Percentiles rank a stretch among this genome's conserved stretches.
Evolutionary conservation across 2,888 invertebrate species (phyloP).

Genomic region (Watsonalla cultraria): DNA sequence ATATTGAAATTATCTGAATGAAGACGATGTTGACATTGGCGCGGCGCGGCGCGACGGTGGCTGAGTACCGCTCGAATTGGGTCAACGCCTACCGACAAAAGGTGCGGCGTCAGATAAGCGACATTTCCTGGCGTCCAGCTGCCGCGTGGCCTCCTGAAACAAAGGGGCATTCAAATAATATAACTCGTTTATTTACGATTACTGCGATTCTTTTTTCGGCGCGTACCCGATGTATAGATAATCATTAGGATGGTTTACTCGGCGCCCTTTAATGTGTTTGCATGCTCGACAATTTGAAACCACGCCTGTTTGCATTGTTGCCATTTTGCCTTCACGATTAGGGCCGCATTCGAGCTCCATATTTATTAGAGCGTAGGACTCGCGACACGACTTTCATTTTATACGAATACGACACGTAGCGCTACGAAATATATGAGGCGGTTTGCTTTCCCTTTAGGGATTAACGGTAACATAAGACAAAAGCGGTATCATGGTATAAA

Average conservation of each 20-base stretch:
- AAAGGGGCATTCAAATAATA: constrained; percentile 63
- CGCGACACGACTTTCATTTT: constrained; percentile 72
- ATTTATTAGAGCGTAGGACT: constrained; percentile 73
- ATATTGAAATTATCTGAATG: constrained; percentile 44
- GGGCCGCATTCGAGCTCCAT: constrained; percentile 72
- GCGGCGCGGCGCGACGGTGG: constrained; percentile 21
- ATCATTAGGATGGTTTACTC: constrained; percentile 68
- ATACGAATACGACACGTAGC: constrained; percentile 55
- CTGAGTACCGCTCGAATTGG: constrained; percentile 67
- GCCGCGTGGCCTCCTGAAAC: constrained; percentile 63
- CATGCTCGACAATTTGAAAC: constrained; percentile 72
- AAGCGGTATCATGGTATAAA: constrained; percentile 16
- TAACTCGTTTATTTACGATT: constrained; percentile 65
- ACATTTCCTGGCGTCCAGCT: constrained; percentile 68
- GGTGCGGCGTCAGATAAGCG: constrained; percentile 75
- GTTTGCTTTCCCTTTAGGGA: constrained; percentile 46
- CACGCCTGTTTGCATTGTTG: constrained; percentile 73
- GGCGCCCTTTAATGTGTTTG: constrained; percentile 73
- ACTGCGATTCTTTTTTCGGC: constrained; percentile 46
- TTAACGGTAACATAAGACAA: constrained; percentile 36
- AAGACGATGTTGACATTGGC: constrained; percentile 55
- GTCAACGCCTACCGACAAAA: constrained; percentile 74
- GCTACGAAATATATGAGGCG: constrained; percentile 41
- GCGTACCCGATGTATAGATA: constrained; percentile 52
- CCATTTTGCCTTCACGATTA: constrained; percentile 74